A percentile compares a stretch with the other conserved stretches of the same genome.
These are phyloP conservation scores for Ricordea florida DNA, from an alignment of 92 coral and sea anemone genomes.

Conservation along the genomic window DNA sequence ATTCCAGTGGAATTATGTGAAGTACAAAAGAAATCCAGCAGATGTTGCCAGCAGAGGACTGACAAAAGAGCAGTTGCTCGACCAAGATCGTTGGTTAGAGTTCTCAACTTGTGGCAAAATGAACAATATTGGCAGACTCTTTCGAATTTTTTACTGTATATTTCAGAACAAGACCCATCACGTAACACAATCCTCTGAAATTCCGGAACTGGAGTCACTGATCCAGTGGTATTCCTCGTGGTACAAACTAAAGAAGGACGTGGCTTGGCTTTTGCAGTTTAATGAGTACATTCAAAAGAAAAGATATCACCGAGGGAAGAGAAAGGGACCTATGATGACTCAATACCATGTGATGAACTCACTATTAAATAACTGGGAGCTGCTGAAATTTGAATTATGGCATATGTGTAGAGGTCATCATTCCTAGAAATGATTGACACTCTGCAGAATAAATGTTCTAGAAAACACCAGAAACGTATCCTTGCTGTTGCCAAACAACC, in stretches of 20 bases:
- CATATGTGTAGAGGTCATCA: slow-evolving; percentile 11
- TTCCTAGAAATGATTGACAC: slow-evolving; percentile 15
- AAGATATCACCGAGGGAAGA: neutral
- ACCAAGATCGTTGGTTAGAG: slow-evolving; percentile 1
- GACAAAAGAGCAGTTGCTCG: neutral
- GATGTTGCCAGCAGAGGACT: neutral
- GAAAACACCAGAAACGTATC: neutral
- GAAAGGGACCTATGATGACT: neutral
- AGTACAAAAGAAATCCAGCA: neutral
- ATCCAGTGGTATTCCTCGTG: slow-evolving; percentile 24
- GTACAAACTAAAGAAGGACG: slow-evolving; percentile 17
- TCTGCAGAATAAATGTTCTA: neutral
- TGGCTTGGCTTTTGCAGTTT: slow-evolving; percentile 27
- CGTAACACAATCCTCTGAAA: neutral
- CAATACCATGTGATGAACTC: neutral
- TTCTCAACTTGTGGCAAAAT: neutral
- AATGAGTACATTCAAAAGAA: neutral
- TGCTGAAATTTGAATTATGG: slow-evolving; percentile 12
- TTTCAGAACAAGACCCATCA: slow-evolving; percentile 35
- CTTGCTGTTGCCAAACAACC: slow-evolving; percentile 14
- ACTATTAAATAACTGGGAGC: neutral
- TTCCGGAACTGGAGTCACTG: neutral
- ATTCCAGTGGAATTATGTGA: neutral
- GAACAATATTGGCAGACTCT: neutral
- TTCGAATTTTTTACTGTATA: neutral